Conservation (phyloP, 2,113 vertebrate genomes). For the Natator depressus region DNA sequence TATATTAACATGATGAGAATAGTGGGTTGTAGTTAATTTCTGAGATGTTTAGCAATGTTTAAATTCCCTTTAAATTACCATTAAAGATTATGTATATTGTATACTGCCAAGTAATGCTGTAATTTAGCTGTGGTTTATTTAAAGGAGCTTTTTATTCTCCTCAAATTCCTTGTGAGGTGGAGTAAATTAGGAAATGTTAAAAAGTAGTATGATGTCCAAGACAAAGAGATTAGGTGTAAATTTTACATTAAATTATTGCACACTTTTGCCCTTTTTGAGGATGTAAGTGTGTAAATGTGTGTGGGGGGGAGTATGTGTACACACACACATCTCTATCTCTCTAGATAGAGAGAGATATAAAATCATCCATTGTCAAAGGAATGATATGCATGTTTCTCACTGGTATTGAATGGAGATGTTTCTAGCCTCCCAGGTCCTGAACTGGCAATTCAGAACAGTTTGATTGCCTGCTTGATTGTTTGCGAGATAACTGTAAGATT, state of each 20-base stretch:
- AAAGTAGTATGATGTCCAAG: not conserved
- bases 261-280: not conserved
- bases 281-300: not conserved
- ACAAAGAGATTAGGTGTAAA: not conserved
- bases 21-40: not conserved
- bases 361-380: conserved; percentile 35
- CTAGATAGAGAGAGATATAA: conserved; percentile 7
- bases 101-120: not conserved
- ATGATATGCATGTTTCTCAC: conserved; percentile 37
- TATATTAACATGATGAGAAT: not conserved
- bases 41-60: not conserved
- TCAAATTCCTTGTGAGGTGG: not conserved
- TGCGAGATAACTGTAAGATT: conserved; percentile 83
- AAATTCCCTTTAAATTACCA: not conserved
- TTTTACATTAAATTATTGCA: not conserved
- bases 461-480: conserved; percentile 87
- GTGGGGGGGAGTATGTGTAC: not conserved
- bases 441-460: conserved; percentile 80
- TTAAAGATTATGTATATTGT: not conserved
- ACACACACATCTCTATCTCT: not conserved
- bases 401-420: conserved; percentile 65
- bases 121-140: not conserved
- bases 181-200: not conserved
- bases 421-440: conserved; percentile 76
- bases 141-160: not conserved